Conservation (phyloP, 2,888 invertebrate species). For the Calephelis perditalis region DNA sequence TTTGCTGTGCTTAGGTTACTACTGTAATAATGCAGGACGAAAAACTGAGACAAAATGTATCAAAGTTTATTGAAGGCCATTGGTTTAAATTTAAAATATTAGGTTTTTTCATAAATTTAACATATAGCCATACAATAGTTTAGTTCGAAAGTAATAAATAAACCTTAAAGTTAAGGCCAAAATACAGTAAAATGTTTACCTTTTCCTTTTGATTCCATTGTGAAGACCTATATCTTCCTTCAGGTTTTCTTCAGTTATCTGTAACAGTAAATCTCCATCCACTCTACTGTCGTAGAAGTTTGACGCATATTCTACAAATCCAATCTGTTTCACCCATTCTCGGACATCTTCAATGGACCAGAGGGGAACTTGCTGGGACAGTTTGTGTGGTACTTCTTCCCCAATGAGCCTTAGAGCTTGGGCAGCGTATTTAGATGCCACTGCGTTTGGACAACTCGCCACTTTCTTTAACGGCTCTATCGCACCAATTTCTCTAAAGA, state of each 20-base stretch:
- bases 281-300: constrained; percentile 95
- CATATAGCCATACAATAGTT: no score
- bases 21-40: no score
- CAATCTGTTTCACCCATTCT: constrained; percentile 99
- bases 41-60: no score
- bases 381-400: constrained; percentile 97
- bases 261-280: constrained; percentile 96
- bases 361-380: constrained; percentile 98
- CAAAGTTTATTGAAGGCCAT: no score
- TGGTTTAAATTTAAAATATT: no score
- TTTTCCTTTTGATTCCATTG: constrained; percentile 95
- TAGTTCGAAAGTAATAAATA: no score
- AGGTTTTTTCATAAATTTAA: no score
- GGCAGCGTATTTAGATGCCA: constrained; percentile 97
- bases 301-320: constrained; percentile 89
- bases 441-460: constrained; percentile 98
- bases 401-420: constrained; percentile 95
- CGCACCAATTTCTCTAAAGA: constrained; percentile 96
- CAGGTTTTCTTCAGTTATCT: constrained; percentile 94
- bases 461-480: constrained; percentile 96
- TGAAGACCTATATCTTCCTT: constrained; percentile 94
- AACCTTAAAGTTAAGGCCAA: background rate
- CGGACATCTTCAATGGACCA: constrained; percentile 98
- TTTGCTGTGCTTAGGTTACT: no score
- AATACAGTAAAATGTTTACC: constrained; percentile 60